These are phyloP conservation scores for Chirona hameri DNA, from an alignment of 2,888 invertebrate genomes.

Conservation along the genomic window DNA sequence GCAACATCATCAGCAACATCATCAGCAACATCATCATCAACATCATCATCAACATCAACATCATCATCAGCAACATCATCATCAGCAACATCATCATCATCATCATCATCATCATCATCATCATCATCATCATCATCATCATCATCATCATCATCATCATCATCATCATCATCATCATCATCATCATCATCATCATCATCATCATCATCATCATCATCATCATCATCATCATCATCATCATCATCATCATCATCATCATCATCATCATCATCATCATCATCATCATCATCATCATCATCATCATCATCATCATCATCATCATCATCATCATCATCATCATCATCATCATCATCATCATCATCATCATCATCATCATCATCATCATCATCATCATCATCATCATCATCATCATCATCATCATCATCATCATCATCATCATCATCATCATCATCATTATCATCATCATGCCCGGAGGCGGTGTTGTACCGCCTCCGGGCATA, in stretches of 20 bases:
- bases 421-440: conserved; percentile 22
- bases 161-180: conserved; percentile 22
- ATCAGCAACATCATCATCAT: too few relatives aligned
- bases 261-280: conserved; percentile 22
- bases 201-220: conserved; percentile 22
- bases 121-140: conserved; percentile 22
- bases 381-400: conserved; percentile 22
- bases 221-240: conserved; percentile 22
- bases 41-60: too few relatives aligned
- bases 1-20: too few relatives aligned
- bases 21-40: too few relatives aligned
- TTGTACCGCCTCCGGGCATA: too few relatives aligned
- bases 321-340: conserved; percentile 22
- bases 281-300: conserved; percentile 22
- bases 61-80: too few relatives aligned
- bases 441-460: conserved; percentile 22
- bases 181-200: conserved; percentile 22
- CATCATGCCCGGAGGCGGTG: too few relatives aligned
- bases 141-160: conserved; percentile 22
- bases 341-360: conserved; percentile 22
- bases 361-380: conserved; percentile 22
- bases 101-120: too few relatives aligned
- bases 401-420: conserved; percentile 22
- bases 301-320: conserved; percentile 22
- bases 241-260: conserved; percentile 22